Base-by-base conservation (phyloP, 1,140 invertebrate species). In the Wiebesia pumilae region DNA sequence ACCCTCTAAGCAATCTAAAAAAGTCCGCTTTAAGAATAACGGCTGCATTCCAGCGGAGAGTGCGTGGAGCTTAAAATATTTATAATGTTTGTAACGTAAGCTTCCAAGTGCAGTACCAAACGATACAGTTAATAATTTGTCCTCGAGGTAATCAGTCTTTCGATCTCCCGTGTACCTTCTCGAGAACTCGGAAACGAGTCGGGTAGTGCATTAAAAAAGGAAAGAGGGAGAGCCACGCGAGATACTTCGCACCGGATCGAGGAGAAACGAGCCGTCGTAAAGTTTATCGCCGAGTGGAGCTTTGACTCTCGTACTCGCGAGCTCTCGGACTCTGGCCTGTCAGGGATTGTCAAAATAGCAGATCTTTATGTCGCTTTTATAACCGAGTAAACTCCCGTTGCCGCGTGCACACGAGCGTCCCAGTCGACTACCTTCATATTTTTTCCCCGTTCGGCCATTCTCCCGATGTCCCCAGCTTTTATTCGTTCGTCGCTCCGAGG, bases 341-440 rank as follows among this genome's bases (percentile, higher is more conserved):
- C 88, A 80, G 81, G 90, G 90, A 92, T 92, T 93, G 92, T 93
- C 92, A 93, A 93, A 93, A 93, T 93, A 93, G 92, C 92, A 90
- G 90, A 92, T 93, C 92, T 93, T 92, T 92, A 92, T 90, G 92
- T 90, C 89, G 89, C 86, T 92, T 93, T 93, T 93, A 93, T 91
- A 91, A 88, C 89, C 91, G 51, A 86, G 89, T 89, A 90, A 90
- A 90, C 88, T 90, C 88, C 89, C 81, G 27, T 16, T 89, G 80
- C 88, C 86, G 86, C 84, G 86, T 84, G 77, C 75, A 82, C 91
- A 90, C 89, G 91, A 90, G 89, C 91, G 14, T n/a, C n/a, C 1
- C 9, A 27, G 21, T 16, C 30, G 65, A 4, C 62, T 16, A 24
- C 3, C 71, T 33, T 65, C 35, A 27, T 43, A 51, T 58, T 40